phyloP scores from a whole-genome alignment of 2,797 vertebrate species.

The Moxostoma hubbsi region DNA sequence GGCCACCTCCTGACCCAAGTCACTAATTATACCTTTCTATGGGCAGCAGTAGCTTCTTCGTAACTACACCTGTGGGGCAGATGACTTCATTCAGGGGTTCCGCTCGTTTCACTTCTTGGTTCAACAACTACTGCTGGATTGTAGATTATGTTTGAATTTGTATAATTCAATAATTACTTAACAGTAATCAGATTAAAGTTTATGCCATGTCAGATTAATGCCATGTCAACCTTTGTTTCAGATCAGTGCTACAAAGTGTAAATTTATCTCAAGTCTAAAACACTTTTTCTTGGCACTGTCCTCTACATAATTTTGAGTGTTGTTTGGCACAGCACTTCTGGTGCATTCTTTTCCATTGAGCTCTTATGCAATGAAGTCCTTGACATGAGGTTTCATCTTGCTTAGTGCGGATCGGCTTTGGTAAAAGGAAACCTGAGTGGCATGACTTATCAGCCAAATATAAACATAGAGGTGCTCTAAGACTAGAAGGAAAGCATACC shows the following conservation, averaged over 20 bases:
- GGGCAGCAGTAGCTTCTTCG: constrained; percentile 34
- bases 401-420: constrained; percentile 41
- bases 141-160: constrained; percentile 1
- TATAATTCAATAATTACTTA: not conserved
- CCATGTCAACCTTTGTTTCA: not conserved
- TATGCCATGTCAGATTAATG: not conserved
- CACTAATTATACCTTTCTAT: constrained; percentile 61
- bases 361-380: constrained; percentile 41
- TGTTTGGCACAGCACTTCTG: not conserved
- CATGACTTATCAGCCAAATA: constrained; percentile 59
- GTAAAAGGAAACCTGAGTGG: constrained; percentile 53
- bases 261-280: not conserved
- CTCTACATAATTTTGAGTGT: constrained; percentile 1
- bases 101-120: constrained; percentile 29
- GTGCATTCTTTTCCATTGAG: constrained; percentile 21
- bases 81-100: constrained; percentile 31
- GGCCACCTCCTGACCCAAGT: constrained; percentile 55
- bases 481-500: constrained; percentile 44
- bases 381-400: constrained; percentile 54
- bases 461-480: constrained; percentile 50
- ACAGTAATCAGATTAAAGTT: not conserved
- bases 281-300: not conserved
- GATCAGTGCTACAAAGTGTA: not conserved
- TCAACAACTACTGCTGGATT: constrained; percentile 2
- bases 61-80: constrained; percentile 56